phyloP scores from a whole-genome alignment of 1,140 invertebrate genomes.

The Ceratina australensis region DNA sequence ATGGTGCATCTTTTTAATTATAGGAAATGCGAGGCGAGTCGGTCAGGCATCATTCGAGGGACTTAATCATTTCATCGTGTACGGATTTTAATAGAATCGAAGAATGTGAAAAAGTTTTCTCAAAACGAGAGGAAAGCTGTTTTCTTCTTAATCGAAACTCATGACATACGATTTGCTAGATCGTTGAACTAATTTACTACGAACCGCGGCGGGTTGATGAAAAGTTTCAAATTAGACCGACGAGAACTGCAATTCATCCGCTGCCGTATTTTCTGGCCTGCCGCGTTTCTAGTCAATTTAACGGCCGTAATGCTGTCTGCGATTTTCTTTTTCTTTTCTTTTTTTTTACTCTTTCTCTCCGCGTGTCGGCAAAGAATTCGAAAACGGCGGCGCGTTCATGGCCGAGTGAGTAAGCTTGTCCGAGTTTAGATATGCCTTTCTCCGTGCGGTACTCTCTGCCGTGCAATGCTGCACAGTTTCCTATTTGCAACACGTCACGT shows the following conservation, averaged over 20 bases:
- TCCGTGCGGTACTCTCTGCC: slow-evolving; percentile 7
- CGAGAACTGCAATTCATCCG: slow-evolving; percentile 39
- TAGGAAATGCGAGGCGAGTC: too few relatives aligned
- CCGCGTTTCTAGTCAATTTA: slow-evolving; percentile 48
- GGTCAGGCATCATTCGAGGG: too few relatives aligned
- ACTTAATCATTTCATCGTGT: too few relatives aligned
- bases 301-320: slow-evolving; percentile 23
- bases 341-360: slow-evolving; percentile 20
- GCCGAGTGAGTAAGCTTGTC: slow-evolving; percentile 58
- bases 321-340: slow-evolving; percentile 15
- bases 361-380: slow-evolving; percentile 56
- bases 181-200: slow-evolving; percentile 31
- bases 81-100: too few relatives aligned
- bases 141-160: too few relatives aligned
- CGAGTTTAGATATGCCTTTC: slow-evolving; percentile 58
- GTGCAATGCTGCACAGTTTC: slow-evolving; percentile 24
- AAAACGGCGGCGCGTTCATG: slow-evolving; percentile 56
- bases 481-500: slow-evolving; percentile 15
- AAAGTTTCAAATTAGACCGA: slow-evolving; percentile 39
- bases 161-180: slow-evolving; percentile 19
- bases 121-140: background rate
- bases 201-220: slow-evolving; percentile 24
- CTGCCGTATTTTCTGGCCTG: slow-evolving; percentile 34
- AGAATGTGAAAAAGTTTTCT: too few relatives aligned
- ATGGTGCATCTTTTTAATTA: too few relatives aligned